These are phyloP conservation scores for Lycocorax pyrrhopterus DNA, from an alignment of 2,113 vertebrate species.

Conservation along the genomic window DNA sequence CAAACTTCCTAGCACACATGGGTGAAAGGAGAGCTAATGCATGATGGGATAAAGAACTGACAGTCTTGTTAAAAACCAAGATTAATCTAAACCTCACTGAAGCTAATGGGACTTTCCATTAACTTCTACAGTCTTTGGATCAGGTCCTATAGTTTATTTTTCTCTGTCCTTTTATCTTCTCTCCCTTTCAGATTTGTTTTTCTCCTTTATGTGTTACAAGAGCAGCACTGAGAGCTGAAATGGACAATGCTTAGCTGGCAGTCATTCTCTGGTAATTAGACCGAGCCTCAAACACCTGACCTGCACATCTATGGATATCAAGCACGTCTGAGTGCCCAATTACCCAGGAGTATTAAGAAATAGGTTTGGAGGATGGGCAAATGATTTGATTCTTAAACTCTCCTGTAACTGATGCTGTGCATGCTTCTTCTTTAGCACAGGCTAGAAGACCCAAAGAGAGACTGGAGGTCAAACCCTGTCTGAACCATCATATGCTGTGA, in stretches of 20 bases:
- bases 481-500: conserved; percentile 7
- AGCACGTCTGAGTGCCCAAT: conserved; percentile 52
- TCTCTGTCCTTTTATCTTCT: conserved; percentile 57
- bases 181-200: conserved; percentile 70
- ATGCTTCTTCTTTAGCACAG: conserved; percentile 13
- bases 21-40: not conserved
- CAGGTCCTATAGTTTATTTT: conserved; percentile 39
- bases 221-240: conserved; percentile 46
- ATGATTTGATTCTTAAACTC: conserved; percentile 53
- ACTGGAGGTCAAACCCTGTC: conserved; percentile 44
- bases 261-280: conserved; percentile 63
- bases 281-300: conserved; percentile 52
- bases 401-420: not conserved
- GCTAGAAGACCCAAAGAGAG: conserved; percentile 38
- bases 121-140: conserved; percentile 56
- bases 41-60: not conserved
- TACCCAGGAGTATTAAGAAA: conserved; percentile 56
- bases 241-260: conserved; percentile 58
- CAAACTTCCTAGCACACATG: not conserved
- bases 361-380: conserved; percentile 53
- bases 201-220: conserved; percentile 63
- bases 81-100: conserved; percentile 18
- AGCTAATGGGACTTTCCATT: conserved; percentile 59
- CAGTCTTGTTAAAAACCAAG: not conserved
- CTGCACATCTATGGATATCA: conserved; percentile 63